Base-by-base conservation (phyloP, 2,888 invertebrate species). In the Athetis lepigone region DNA sequence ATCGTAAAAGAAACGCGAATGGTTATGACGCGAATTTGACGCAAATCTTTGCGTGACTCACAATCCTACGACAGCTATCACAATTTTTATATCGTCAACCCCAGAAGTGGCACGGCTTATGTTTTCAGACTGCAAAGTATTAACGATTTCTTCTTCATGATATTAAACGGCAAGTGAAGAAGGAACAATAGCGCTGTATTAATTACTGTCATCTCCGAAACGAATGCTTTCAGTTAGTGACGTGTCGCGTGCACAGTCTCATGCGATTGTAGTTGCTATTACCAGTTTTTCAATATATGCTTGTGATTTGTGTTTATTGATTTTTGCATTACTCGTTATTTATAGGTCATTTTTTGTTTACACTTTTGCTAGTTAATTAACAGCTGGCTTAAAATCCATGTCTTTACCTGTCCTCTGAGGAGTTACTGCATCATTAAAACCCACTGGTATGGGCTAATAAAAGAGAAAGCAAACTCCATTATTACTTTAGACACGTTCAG, bases 161-260 rank as follows among this genome's bases (percentile, higher is more conserved):
- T 40, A 67, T 49, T 67, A 70, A 73, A 67, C 46, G 75, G 77
- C 72, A 75, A 67, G 59, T 37, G 42, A 39, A 62, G 62, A 64
- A 47, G 65, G 55, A 67, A 79, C 80, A 79, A 79, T 78, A 47
- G 62, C 47, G 9, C 21, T 42, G 77, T 61, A 61, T 64, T 67
- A 66, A 75, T 77, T 72, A 68, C 50, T 67, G 72, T 70, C 65
- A 61, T 45, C 49, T 57, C 47, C 36, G 19, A 62, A 58, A 51
- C 42, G 51, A 65, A 62, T 55, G 64, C 57, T 68, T 67, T 70
- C 64, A 68, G 63, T 39, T 60, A 25, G 11, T 11, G 49, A 63
- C 61, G 27, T 57, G 59, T 75, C 68, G 77, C 80, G 67, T 79
- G 73, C 52, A 49, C n/a, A 25, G 33, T 50, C 19, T 62, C 62